A percentile compares a stretch with the other conserved stretches of the same genome.
These are phyloP conservation scores for Lagopus leucura DNA, from an alignment of 2,113 vertebrate genomes.

Conservation along the genomic window DNA sequence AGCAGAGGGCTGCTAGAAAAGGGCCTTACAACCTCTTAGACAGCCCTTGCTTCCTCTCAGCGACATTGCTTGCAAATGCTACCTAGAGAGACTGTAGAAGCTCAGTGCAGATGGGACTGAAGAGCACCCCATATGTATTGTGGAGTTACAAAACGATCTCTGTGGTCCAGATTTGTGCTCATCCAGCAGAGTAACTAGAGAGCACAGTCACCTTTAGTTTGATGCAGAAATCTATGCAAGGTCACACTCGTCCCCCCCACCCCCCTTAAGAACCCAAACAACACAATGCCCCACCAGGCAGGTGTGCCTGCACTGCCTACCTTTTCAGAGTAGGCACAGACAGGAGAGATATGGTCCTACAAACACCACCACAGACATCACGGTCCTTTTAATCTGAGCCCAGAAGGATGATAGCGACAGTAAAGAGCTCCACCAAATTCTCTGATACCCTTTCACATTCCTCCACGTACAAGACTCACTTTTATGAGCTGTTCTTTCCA, in stretches of 20 bases:
- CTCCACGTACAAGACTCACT: background rate
- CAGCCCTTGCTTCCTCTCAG: background rate
- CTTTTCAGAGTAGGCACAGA: background rate
- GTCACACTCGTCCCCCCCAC: background rate
- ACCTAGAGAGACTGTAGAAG: background rate
- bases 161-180: background rate
- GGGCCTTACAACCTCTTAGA: background rate
- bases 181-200: background rate
- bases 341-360: background rate
- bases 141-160: background rate
- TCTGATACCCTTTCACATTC: conserved; percentile 24
- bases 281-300: background rate
- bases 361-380: background rate
- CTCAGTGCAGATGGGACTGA: background rate
- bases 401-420: background rate
- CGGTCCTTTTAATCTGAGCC: background rate
- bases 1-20: background rate
- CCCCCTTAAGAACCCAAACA: background rate
- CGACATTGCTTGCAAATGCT: background rate
- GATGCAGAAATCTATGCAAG: background rate
- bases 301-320: background rate
- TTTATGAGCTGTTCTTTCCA: conserved; percentile 24
- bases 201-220: background rate
- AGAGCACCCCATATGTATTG: fast-evolving
- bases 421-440: background rate